A percentile compares a stretch with the other conserved stretches of the same genome.
Conservation (phyloP, 2,113 vertebrate genomes). For the Phyllostomus hastatus region DNA sequence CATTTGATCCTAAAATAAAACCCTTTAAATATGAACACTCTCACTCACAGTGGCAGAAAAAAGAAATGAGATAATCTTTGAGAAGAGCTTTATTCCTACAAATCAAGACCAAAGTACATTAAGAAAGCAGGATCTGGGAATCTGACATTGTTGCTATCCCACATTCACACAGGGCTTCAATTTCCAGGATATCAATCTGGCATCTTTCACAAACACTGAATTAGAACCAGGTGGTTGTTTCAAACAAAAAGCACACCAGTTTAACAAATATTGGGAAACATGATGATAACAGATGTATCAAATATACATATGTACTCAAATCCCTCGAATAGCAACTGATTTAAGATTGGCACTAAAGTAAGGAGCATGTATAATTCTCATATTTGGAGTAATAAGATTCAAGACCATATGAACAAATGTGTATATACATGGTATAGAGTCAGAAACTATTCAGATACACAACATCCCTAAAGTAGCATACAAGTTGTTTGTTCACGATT, state of each 20-base stretch:
- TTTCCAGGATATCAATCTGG: slow-evolving; percentile 19
- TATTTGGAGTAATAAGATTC: slow-evolving; percentile 7
- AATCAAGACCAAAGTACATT: slow-evolving; percentile 38
- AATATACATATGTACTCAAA: slow-evolving; percentile 32
- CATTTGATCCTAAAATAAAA: slow-evolving; percentile 52
- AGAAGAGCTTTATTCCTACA: slow-evolving; percentile 45
- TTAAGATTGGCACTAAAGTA: background rate
- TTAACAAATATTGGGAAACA: background rate
- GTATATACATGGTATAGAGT: background rate
- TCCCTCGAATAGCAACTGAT: slow-evolving; percentile 13
- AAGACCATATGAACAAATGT: slow-evolving; percentile 11
- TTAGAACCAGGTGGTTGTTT: background rate
- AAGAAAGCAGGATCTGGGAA: slow-evolving; percentile 8
- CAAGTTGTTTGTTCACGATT: background rate
- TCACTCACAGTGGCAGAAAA: slow-evolving; percentile 33
- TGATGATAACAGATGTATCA: background rate
- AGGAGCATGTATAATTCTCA: slow-evolving; percentile 20
- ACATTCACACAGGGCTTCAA: slow-evolving; percentile 42
- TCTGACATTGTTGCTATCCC: background rate
- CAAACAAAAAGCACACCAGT: background rate
- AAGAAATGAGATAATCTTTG: slow-evolving; percentile 36
- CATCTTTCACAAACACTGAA: slow-evolving; percentile 21
- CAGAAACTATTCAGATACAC: slow-evolving; percentile 24
- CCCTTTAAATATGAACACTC: slow-evolving; percentile 23
- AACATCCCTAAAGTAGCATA: background rate